A percentile compares a stretch with the other conserved stretches of the same genome.
Evolutionary conservation across 2,113 vertebrate genomes (phyloP).

Genomic region (Gymnogyps californianus): DNA sequence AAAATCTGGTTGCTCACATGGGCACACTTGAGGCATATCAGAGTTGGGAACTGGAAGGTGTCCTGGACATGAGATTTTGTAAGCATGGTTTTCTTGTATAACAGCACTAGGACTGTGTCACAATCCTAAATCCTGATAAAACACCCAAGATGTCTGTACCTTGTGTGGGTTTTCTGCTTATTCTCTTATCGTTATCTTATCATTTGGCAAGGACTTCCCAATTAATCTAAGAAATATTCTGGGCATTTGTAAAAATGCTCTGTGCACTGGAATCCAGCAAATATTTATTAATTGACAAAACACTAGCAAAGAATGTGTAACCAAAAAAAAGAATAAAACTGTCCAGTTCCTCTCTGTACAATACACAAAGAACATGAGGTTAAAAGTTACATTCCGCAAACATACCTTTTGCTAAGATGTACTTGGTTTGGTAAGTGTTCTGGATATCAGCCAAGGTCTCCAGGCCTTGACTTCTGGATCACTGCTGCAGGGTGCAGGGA

Average conservation of each 20-base stretch:
- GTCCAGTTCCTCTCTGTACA: neutral
- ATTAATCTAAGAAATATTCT: conserved; percentile 58
- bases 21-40: neutral
- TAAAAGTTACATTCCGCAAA: neutral
- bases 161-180: neutral
- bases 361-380: neutral
- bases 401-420: neutral
- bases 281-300: conserved; percentile 34
- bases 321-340: neutral
- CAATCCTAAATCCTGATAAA: conserved; percentile 1
- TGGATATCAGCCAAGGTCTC: neutral
- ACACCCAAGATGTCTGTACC: neutral
- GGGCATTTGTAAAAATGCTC: conserved; percentile 43
- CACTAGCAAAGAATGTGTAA: neutral
- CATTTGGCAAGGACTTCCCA: neutral
- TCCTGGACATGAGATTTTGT: neutral
- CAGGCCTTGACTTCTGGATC: neutral
- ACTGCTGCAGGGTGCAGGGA: neutral
- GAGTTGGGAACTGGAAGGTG: neutral
- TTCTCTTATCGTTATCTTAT: conserved; percentile 38
- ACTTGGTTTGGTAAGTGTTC: neutral
- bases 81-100: neutral
- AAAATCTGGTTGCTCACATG: neutral
- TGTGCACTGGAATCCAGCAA: conserved; percentile 8
- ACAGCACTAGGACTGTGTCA: neutral